phyloP scores from a whole-genome alignment of 2,888 invertebrate genomes.

The Timema cristinae region DNA sequence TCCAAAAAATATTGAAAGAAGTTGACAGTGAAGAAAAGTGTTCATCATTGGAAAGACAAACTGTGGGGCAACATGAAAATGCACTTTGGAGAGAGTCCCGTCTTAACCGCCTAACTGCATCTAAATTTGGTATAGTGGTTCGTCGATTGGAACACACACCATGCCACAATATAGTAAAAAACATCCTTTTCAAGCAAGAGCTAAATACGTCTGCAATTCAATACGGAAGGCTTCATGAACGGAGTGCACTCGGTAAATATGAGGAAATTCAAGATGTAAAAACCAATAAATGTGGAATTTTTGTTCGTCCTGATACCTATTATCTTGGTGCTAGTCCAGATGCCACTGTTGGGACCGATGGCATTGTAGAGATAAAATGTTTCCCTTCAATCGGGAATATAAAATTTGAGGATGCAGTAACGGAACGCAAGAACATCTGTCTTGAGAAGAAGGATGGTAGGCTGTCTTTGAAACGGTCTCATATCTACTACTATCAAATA shows the following conservation, averaged over 20 bases:
- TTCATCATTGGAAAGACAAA: too few relatives aligned
- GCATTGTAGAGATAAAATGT: conserved; percentile 1
- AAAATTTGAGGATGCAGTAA: not conserved
- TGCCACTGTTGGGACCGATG: not conserved
- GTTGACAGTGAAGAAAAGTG: too few relatives aligned
- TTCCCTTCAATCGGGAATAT: not conserved
- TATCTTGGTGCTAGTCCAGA: conserved; percentile 2
- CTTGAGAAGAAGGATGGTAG: too few relatives aligned
- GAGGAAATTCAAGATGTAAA: not conserved
- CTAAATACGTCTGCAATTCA: not conserved
- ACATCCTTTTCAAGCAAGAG: not conserved
- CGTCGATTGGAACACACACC: not conserved
- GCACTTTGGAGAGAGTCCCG: too few relatives aligned
- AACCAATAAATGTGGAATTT: conserved; percentile 9
- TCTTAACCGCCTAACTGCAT: too few relatives aligned
- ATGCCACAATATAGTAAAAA: not conserved
- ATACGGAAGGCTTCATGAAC: not conserved
- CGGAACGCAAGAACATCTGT: too few relatives aligned
- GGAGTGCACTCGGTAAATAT: not conserved
- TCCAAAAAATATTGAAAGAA: too few relatives aligned
- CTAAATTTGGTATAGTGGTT: not conserved
- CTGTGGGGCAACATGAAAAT: too few relatives aligned
- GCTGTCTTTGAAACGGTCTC: too few relatives aligned
- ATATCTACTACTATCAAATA: too few relatives aligned
- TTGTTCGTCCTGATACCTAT: not conserved